Evolutionary conservation across 2,113 vertebrate species (phyloP).

Genomic region (Cinclus cinclus): DNA sequence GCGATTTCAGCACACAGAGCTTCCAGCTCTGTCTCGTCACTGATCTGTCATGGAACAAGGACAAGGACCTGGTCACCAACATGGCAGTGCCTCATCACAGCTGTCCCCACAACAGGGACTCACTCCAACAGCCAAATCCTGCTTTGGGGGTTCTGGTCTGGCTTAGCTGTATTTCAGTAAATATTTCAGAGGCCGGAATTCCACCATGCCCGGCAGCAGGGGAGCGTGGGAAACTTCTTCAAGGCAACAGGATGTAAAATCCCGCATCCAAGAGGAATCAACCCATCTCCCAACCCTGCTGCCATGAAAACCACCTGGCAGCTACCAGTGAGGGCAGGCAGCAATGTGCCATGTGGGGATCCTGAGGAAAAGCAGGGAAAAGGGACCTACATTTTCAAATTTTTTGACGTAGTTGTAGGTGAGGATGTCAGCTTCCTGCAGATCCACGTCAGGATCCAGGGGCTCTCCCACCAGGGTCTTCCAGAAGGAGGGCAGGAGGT

Average conservation of each 20-base stretch:
- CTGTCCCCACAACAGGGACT: fast-evolving
- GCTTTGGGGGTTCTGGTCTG: not conserved
- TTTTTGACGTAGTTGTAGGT: constrained; percentile 96
- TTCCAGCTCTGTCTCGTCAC: constrained; percentile 89
- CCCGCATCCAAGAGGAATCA: not conserved
- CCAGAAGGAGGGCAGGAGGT: constrained; percentile 95
- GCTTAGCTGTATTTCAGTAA: not conserved
- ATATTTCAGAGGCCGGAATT: not conserved
- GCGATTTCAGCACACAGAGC: constrained; percentile 91
- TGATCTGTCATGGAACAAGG: constrained; percentile 72
- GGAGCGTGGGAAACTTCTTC: not conserved
- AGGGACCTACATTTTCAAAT: constrained; percentile 85
- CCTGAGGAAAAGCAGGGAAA: not conserved
- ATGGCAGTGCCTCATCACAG: fast-evolving
- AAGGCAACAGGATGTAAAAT: not conserved
- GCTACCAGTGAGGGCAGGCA: not conserved
- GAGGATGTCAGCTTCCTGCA: constrained; percentile 93
- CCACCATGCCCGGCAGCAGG: not conserved
- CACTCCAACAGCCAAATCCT: not conserved
- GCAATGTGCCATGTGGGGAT: fast-evolving
- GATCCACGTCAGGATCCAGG: constrained; percentile 86
- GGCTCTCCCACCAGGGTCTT: constrained; percentile 90
- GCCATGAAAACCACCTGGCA: not conserved
- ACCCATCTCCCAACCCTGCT: not conserved
- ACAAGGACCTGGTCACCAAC: fast-evolving